phyloP scores from a whole-genome alignment of 2,888 invertebrate genomes.

The Rhopalosiphum nymphaeae region DNA sequence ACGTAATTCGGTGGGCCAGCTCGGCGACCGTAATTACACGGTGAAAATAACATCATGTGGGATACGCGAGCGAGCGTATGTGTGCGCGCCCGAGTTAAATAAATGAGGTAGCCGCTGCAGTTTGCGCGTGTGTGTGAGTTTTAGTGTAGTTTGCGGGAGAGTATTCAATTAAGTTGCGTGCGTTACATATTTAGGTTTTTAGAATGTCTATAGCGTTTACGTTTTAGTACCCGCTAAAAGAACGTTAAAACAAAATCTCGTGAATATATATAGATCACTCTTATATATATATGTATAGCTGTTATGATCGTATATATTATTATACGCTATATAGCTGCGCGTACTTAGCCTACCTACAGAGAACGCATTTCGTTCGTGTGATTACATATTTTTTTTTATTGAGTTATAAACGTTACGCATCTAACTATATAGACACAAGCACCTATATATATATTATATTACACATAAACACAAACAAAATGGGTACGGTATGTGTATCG shows the following conservation, averaged over 20 bases:
- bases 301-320: neutral
- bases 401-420: neutral
- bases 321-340: neutral
- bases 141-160: neutral
- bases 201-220: neutral
- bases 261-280: neutral
- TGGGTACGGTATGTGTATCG: neutral
- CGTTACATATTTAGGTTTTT: neutral
- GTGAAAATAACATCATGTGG: neutral
- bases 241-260: neutral
- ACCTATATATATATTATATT: neutral
- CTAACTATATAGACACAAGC: neutral
- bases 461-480: neutral
- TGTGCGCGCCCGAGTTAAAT: neutral
- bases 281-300: neutral
- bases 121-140: neutral
- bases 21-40: neutral
- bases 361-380: neutral
- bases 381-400: neutral
- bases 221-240: neutral
- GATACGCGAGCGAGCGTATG: neutral
- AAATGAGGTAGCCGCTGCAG: neutral
- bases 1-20: constrained; percentile 47
- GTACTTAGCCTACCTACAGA: neutral
- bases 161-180: neutral